These are phyloP conservation scores for Otis tarda DNA, from an alignment of 2,113 vertebrate genomes.

Conservation along the genomic window DNA sequence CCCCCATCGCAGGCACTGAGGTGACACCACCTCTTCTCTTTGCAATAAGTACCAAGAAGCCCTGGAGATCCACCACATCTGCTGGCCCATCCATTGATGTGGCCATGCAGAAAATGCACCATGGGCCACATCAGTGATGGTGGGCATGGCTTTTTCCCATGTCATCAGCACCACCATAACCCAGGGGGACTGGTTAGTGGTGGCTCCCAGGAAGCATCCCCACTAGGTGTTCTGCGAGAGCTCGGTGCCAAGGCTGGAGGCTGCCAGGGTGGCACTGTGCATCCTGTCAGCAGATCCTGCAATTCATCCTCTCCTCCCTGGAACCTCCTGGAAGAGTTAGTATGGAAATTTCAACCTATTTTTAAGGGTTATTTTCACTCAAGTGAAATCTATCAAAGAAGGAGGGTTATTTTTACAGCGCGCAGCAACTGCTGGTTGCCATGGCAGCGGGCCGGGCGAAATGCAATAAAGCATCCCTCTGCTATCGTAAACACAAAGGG, in stretches of 20 bases:
- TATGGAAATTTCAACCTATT: slow-evolving; percentile 88
- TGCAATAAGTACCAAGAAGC: background rate
- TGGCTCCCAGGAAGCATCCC: background rate
- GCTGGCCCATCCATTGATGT: background rate
- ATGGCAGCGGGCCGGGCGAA: slow-evolving; percentile 78
- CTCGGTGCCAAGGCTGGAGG: background rate
- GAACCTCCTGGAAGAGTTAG: slow-evolving; percentile 75
- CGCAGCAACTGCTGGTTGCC: slow-evolving; percentile 79
- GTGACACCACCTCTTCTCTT: background rate
- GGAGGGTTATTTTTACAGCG: slow-evolving; percentile 85
- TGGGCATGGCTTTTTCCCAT: background rate
- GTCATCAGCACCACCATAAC: background rate
- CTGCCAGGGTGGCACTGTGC: background rate
- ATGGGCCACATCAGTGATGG: background rate
- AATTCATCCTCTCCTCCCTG: slow-evolving; percentile 47
- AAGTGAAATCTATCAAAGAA: slow-evolving; percentile 86
- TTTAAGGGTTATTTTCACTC: slow-evolving; percentile 86
- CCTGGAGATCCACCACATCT: background rate
- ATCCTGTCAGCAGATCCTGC: slow-evolving; percentile 3
- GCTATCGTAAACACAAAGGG: slow-evolving; percentile 84
- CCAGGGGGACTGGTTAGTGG: background rate
- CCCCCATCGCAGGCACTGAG: background rate
- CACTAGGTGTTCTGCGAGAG: accelerated
- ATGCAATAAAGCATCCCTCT: slow-evolving; percentile 85
- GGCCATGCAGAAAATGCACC: background rate